Evolutionary conservation across 2,797 vertebrate species (phyloP).

Genomic region (Simalia tracyae): DNA sequence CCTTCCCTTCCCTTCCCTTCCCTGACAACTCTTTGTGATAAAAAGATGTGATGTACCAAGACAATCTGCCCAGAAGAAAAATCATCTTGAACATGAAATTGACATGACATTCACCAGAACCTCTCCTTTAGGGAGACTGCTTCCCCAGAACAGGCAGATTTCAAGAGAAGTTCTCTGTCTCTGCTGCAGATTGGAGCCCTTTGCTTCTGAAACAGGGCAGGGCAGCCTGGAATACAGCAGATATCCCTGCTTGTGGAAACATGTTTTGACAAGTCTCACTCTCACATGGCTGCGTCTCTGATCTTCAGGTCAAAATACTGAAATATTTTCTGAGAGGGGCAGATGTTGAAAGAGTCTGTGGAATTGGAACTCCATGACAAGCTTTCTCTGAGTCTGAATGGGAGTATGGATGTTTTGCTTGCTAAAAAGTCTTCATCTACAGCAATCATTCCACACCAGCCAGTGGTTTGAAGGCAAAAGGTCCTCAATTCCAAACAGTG

Average conservation of each 20-base stretch:
- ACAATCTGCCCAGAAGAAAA: not conserved
- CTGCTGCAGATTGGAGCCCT: not conserved
- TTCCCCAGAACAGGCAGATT: not conserved
- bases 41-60: not conserved
- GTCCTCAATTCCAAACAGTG: not conserved
- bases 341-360: not conserved
- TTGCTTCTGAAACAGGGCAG: not conserved
- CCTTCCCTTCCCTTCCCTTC: not conserved
- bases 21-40: constrained; percentile 27
- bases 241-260: constrained; percentile 16
- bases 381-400: not conserved
- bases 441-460: not conserved
- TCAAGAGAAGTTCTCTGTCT: not conserved
- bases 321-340: not conserved
- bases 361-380: not conserved
- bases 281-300: not conserved
- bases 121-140: not conserved
- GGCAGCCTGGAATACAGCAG: constrained; percentile 20
- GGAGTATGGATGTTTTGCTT: not conserved
- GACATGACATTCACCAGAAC: not conserved
- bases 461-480: not conserved
- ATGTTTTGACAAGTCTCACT: constrained; percentile 9
- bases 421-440: not conserved
- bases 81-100: not conserved
- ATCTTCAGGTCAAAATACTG: not conserved